Base-by-base conservation (phyloP, 2,888 invertebrate species). In the Eristalis arbustorum region DNA sequence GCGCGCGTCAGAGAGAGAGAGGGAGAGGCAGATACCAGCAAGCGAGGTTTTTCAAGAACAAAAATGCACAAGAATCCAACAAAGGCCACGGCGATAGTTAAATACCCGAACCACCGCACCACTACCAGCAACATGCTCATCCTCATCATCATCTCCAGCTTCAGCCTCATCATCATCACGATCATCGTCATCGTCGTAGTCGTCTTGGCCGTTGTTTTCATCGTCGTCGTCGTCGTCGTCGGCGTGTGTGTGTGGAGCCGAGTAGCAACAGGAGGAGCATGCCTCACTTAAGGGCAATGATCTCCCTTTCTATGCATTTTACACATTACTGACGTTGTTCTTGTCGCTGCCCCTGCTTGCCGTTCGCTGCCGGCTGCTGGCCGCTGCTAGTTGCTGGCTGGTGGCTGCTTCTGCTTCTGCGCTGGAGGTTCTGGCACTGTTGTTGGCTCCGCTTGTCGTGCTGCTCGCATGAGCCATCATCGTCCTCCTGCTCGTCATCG, bases 261-360 rank as follows among this genome's bases (percentile, higher is more conserved):
- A 34, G 67, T 63, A 78, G 67, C 62, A 42, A 68, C 76, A 68
- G 72, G 73, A 82, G 74, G 75, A 75, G 67, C 78, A 83, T 83
- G 87, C 79, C 67, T 78, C 83, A 79, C 82, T 87, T 83, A 87
- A 87, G 87, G 87, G 87, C 83, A 83, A 79, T 87, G 83, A 87
- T 87, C 83, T 83, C 87, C 87, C 87, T 87, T 87, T 83, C 83
- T 83, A 87, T 83, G 87, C 87, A 87, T 87, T 87, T 83, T 87
- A 83, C 75, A 87, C 82, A 87, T 87, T 75, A 82, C 87, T 87
- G 87, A 59, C 78, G 87, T 75, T 77, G 77, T 69, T 77, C 69
- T 56, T 77, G 42, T 69, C 49, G 68, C 68, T 69, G 76, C 42
- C 14, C n/a, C 40, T 68, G 59, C 14, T 71, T 42, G 66, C 61